Evolutionary conservation across 2,888 invertebrate genomes (phyloP), one percentile per base, ranked within the genome.

Genomic region (Coremacera marginata): DNA sequence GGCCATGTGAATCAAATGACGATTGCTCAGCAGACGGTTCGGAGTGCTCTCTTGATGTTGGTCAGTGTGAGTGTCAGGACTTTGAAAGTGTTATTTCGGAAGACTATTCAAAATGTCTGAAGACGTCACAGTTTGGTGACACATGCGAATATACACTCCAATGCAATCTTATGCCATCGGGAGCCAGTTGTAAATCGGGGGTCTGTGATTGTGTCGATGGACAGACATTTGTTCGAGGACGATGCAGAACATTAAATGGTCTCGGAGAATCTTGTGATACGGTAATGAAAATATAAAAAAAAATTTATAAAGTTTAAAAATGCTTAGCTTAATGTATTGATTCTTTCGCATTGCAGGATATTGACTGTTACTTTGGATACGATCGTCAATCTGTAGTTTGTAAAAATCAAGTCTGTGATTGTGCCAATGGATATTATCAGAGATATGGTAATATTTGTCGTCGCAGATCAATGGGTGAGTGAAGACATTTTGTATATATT

Each of bases 141-240:
- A 74, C 80, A 83, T 89, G 89, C 85, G 84, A 86, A 82, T 88
- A 89, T 77, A 84, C 84, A 80, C 86, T 84, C 84, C 89, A 89
- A 85, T 89, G 89, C 84, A 88, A 88, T 89, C 88, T 88, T 89
- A 88, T 89, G 89, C 89, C 89, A 87, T 86, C 89, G 82, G 88
- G 89, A 87, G 88, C 89, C 84, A 86, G 84, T 82, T 89, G 89
- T 86, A 87, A 87, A 84, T 82, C 86, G 82, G 87, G 88, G 86
- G 86, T 87, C 85, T 89, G 89, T 86, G 86, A 86, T 85, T 89
- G 89, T 84, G 85, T 85, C 83, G 87, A 88, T 83, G 88, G 86
- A 82, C 86, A 87, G 80, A 88, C 84, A 79, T 89, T 88, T 85
- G 83, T 89, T 80, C 83, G 85, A 78, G 89, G 89, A 81, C 85